Evolutionary conservation across 2,113 vertebrate genomes (phyloP).

Genomic region (Pomatostomus ruficeps): DNA sequence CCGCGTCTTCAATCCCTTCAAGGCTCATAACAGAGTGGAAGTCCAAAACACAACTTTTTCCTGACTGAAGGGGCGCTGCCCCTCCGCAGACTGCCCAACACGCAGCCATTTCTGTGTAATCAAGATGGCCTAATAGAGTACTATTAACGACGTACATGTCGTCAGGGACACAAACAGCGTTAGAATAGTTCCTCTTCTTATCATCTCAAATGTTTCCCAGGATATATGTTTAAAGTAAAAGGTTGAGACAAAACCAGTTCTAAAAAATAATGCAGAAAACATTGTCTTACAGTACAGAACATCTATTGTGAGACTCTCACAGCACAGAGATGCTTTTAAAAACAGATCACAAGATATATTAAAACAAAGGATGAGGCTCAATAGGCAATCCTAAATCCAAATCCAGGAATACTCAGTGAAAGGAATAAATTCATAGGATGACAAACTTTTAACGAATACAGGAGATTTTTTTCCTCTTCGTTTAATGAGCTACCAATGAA

Average conservation of each 20-base stretch:
- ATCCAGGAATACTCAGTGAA: neutral
- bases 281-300: neutral
- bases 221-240: neutral
- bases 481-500: neutral
- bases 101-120: rapidly evolving
- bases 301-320: neutral
- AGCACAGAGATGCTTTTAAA: neutral
- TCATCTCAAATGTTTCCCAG: neutral
- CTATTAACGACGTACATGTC: neutral
- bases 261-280: neutral
- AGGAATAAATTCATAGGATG: neutral
- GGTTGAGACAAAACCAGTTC: neutral
- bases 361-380: neutral
- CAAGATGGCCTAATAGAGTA: neutral
- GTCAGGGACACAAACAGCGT: neutral
- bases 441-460: neutral
- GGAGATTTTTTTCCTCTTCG: neutral
- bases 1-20: neutral
- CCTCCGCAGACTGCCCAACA: neutral
- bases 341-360: neutral
- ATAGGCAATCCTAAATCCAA: neutral
- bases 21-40: neutral
- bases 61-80: neutral
- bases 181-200: neutral
- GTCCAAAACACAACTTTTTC: neutral